Conservation (phyloP, 2,113 vertebrate species). For the Gopherus evgoodei region DNA sequence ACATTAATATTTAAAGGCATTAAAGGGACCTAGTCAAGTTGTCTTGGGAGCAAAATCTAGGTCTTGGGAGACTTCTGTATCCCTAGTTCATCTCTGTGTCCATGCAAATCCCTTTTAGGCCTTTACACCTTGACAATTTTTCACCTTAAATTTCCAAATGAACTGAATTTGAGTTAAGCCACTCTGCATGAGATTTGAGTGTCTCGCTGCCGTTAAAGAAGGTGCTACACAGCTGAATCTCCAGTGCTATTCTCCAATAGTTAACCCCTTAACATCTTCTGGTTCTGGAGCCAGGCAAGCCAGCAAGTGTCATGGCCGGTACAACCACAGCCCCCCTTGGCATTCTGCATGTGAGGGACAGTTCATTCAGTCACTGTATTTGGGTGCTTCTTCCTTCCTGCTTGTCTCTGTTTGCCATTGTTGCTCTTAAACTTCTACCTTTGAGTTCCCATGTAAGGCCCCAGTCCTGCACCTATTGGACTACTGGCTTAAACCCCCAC, state of each 20-base stretch:
- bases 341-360: background rate
- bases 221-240: background rate
- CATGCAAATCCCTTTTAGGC: slow-evolving; percentile 68
- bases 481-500: background rate
- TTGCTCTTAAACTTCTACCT: background rate
- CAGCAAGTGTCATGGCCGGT: background rate
- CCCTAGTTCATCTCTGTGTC: slow-evolving; percentile 51
- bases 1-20: slow-evolving; percentile 51
- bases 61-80: slow-evolving; percentile 54
- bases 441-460: background rate
- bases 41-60: slow-evolving; percentile 66
- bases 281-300: background rate
- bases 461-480: background rate
- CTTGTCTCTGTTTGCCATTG: background rate
- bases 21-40: slow-evolving; percentile 30
- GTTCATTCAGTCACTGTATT: accelerated
- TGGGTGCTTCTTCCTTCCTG: background rate
- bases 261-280: slow-evolving; percentile 45
- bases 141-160: slow-evolving; percentile 43
- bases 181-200: slow-evolving; percentile 55
- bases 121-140: slow-evolving; percentile 22
- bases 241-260: slow-evolving; percentile 21
- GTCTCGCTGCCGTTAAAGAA: slow-evolving; percentile 57
- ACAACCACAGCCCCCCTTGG: background rate
- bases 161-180: slow-evolving; percentile 64